Percentiles rank a stretch among this genome's conserved stretches.
phyloP scores from a whole-genome alignment of 1,140 invertebrate species.

The Drosophila funebris region DNA sequence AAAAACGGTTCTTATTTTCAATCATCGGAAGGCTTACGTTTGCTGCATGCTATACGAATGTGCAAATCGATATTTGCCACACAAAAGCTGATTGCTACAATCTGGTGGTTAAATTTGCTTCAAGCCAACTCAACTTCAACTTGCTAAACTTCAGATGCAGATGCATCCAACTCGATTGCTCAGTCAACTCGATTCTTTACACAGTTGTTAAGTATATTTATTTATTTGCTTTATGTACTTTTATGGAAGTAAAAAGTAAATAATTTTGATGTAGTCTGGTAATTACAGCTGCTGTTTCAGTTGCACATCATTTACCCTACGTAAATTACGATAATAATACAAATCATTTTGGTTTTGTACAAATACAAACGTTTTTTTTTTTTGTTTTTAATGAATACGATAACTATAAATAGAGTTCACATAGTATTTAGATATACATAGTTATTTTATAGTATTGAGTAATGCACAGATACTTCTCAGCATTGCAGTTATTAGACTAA shows the following conservation, averaged over 20 bases:
- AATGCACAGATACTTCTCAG: constrained; percentile 72
- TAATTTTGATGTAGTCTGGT: neutral
- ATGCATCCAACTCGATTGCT: neutral
- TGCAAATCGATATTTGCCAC: neutral
- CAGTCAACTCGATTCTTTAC: neutral
- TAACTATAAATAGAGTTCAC: constrained; percentile 60
- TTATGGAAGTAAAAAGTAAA: neutral
- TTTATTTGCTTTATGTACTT: neutral
- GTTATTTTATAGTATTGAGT: constrained; percentile 67
- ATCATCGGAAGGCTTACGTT: no score
- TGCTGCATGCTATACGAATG: neutral
- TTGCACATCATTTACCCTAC: no score
- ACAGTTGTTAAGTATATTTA: constrained; percentile 13
- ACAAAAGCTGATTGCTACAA: constrained; percentile 11
- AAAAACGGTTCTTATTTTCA: no score
- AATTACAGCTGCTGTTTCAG: constrained; percentile 24
- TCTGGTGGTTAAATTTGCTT: neutral
- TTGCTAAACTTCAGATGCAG: neutral
- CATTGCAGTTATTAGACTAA: constrained; percentile 64
- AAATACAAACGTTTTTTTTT: constrained; percentile 66
- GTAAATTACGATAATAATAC: neutral
- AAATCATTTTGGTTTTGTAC: constrained; percentile 57
- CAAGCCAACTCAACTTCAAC: no score
- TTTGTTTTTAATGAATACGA: constrained; percentile 46
- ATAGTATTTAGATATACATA: constrained; percentile 52